These are phyloP conservation scores for Brachionus manjavacas DNA, from an alignment of 1,140 invertebrate species.

Conservation along the genomic window DNA sequence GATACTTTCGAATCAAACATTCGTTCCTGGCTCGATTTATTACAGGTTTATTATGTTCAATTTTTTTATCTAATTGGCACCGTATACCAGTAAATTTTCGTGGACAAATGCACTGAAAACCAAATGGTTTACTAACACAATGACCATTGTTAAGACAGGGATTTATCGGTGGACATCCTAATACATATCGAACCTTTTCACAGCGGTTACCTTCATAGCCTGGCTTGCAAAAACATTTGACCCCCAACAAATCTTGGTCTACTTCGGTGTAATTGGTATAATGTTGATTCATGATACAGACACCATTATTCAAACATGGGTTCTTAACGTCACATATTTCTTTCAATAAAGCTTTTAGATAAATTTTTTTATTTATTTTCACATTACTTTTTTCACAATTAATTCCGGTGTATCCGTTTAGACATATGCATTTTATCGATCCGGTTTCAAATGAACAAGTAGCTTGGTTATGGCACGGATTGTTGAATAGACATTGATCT, in stretches of 20 bases:
- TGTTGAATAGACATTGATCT: slow-evolving; percentile 33
- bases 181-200: slow-evolving; percentile 39
- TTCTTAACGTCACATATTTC: slow-evolving; percentile 16
- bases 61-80: slow-evolving; percentile 14
- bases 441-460: slow-evolving; percentile 7
- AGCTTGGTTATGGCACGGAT: slow-evolving; percentile 28
- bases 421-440: slow-evolving; percentile 19
- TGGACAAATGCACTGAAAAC: slow-evolving; percentile 24
- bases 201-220: slow-evolving; percentile 37
- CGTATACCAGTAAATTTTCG: neutral
- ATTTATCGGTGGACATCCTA: slow-evolving; percentile 40
- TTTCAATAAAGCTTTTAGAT: neutral
- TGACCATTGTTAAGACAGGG: slow-evolving; percentile 38
- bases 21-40: neutral
- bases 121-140: slow-evolving; percentile 21
- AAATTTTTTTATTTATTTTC: neutral
- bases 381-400: slow-evolving; percentile 27
- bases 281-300: slow-evolving; percentile 18
- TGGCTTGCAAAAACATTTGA: slow-evolving; percentile 23
- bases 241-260: neutral
- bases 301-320: slow-evolving; percentile 39
- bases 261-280: neutral
- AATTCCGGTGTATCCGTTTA: neutral
- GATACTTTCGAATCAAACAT: neutral
- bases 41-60: neutral